phyloP scores from a whole-genome alignment of 2,113 vertebrate genomes.

The Felis catus region F.catus_Fca126_mat1.0 CM031417.1:6547501-6548000 shows the following conservation, averaged over 20 bases:
- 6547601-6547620: not conserved
- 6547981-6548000: not conserved
- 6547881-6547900: not conserved
- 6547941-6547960: not conserved
- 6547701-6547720: not conserved
- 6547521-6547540: no score
- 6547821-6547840: not conserved
- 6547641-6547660: not conserved
- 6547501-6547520: no score
- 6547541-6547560: no score
- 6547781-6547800: not conserved
- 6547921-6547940: accelerated
- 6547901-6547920: not conserved
- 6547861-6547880: not conserved
- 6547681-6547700: not conserved
- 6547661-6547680: not conserved
- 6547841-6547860: not conserved
- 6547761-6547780: not conserved
- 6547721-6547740: not conserved
- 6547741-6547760: not conserved
- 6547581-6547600: not conserved
- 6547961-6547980: not conserved
- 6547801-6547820: not conserved
- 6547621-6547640: not conserved
- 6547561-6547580: no score